Conservation (phyloP, 2,888 invertebrate genomes). For the Deroplatys truncata region DNA sequence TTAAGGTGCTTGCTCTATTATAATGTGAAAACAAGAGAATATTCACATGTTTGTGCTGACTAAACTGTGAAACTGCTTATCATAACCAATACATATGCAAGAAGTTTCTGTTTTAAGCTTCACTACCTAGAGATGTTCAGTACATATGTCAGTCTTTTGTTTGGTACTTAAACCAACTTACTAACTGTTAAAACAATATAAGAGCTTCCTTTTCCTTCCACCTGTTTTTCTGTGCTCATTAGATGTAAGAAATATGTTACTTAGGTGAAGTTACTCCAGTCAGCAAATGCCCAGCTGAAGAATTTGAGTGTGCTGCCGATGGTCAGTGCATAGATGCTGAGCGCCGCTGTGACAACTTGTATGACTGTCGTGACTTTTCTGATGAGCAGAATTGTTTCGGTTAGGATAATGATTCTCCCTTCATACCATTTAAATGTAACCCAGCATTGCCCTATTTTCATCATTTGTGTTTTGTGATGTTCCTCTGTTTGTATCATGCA, state of each 20-base stretch:
- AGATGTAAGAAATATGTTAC: background rate
- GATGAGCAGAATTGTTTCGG: constrained; percentile 83
- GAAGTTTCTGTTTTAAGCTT: no score
- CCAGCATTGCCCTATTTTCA: background rate
- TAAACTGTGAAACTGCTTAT: no score
- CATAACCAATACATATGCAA: no score
- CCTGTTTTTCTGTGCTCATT: background rate
- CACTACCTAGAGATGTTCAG: no score
- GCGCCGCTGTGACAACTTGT: constrained; percentile 82
- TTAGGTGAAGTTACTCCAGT: constrained; percentile 10
- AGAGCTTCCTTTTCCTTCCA: background rate
- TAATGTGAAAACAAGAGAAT: no score
- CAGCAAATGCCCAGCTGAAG: constrained; percentile 42
- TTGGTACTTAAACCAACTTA: no score
- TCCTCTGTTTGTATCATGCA: background rate
- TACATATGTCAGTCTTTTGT: no score
- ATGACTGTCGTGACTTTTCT: constrained; percentile 87
- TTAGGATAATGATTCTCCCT: constrained; percentile 42
- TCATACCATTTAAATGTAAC: background rate
- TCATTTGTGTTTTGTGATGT: background rate
- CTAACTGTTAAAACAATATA: no score
- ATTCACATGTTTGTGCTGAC: no score
- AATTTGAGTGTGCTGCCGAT: constrained; percentile 65
- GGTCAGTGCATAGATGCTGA: constrained; percentile 72
- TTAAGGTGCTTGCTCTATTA: no score